Evolutionary conservation across 2,888 invertebrate species (phyloP).

Genomic region (Epinotia demarniana): DNA sequence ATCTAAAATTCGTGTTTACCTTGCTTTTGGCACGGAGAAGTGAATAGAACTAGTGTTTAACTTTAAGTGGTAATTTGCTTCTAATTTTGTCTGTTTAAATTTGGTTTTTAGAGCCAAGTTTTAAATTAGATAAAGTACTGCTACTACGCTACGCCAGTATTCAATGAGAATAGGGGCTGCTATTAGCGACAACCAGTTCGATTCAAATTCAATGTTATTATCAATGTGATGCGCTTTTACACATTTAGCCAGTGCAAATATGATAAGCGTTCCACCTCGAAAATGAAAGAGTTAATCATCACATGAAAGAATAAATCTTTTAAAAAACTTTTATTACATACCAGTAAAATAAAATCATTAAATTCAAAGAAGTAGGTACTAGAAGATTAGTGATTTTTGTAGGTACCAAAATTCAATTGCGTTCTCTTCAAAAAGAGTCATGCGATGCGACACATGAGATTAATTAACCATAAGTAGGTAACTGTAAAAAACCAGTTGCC

Average conservation of each 20-base stretch:
- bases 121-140: slow-evolving; percentile 6
- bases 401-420: too few relatives aligned
- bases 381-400: too few relatives aligned
- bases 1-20: slow-evolving; percentile 44
- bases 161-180: too few relatives aligned
- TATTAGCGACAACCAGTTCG: too few relatives aligned
- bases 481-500: neutral
- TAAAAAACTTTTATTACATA: too few relatives aligned
- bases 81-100: slow-evolving; percentile 32
- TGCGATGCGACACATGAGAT: too few relatives aligned
- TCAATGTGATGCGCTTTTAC: neutral
- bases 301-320: neutral
- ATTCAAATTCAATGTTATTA: neutral
- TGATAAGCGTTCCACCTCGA: too few relatives aligned
- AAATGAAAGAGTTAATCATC: neutral
- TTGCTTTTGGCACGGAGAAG: slow-evolving; percentile 40
- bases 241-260: neutral
- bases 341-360: too few relatives aligned
- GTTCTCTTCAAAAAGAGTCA: too few relatives aligned
- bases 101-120: slow-evolving; percentile 4
- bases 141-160: neutral
- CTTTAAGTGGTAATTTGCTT: slow-evolving; percentile 33
- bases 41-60: slow-evolving; percentile 35
- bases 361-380: too few relatives aligned
- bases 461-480: neutral